Evolutionary conservation across 2,113 vertebrate genomes (phyloP).

Genomic region (Arizona elegans): DNA sequence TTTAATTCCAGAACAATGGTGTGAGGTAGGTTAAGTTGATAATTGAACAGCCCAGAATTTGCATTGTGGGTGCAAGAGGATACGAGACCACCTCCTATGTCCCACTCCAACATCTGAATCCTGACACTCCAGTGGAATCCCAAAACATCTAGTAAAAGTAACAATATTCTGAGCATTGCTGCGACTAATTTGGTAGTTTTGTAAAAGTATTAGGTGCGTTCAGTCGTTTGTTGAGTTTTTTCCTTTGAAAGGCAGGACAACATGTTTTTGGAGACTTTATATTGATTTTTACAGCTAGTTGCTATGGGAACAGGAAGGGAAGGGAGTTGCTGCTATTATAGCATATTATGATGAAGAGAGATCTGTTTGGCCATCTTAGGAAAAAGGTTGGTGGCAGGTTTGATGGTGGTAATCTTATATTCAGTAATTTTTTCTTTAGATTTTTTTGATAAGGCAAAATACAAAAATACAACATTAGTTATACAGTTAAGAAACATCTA

Average conservation of each 20-base stretch:
- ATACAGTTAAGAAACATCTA: background rate
- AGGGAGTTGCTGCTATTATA: background rate
- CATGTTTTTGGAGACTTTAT: background rate
- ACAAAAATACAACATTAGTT: background rate
- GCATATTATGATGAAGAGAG: background rate
- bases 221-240: background rate
- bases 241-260: background rate
- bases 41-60: background rate
- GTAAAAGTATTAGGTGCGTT: background rate
- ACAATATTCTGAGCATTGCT: background rate
- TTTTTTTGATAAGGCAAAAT: background rate
- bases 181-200: background rate
- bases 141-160: background rate
- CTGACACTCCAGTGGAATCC: background rate
- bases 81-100: background rate
- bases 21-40: background rate
- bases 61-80: background rate
- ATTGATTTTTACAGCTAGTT: background rate
- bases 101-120: background rate
- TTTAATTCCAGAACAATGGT: background rate
- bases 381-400: background rate
- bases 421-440: background rate
- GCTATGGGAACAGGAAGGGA: background rate
- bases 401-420: background rate
- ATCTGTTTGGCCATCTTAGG: background rate